Evolutionary conservation across 2,797 vertebrate genomes (phyloP), one percentile per base, ranked within the genome.

Genomic region (Alosa sapidissima): DNA sequence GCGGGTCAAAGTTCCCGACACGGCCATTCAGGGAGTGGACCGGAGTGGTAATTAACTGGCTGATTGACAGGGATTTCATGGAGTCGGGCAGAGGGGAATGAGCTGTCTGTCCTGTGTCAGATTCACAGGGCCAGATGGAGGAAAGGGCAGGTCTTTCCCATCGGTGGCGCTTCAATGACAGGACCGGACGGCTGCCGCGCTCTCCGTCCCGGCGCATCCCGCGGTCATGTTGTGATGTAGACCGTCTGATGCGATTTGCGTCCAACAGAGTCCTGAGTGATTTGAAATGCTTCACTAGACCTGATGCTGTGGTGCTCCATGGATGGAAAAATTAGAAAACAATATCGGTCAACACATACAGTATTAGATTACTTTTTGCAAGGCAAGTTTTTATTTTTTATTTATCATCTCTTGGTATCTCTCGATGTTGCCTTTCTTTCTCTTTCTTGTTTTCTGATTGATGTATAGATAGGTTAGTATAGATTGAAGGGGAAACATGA

Each of bases 31-130:
- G 94, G 90, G 93, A 93, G 91, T 89, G 45, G 93, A 93, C 90
- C 54, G 83, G 93, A 89, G 62, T 94, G 93, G 95, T 96, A 95
- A 96, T 96, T 95, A 96, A 95, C 91, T 93, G 84, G 86, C 82
- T 94, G 94, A 96, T 93, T 96, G 95, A 96, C 95, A 95, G 93
- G 93, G 92, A 94, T 92, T 93, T 94, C 91, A 93, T 93, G 88
- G 93, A 89, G 88, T 86, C 45, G 86, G 81, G 81, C 81, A 87
- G 85, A 68, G 78, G 81, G 88, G 84, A 89, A 85, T 85, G 75
- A 87, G 81, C 72, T 41, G 55, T 87, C 65, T 52, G 68, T 83
- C 19, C 82, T 16, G 85, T 87, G 87, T 82, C 83, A 87, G 82
- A 85, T 83, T 85, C 82, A 82, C 72, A 87, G 86, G 83, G 51